A percentile compares a stretch with the other conserved stretches of the same genome.
Evolutionary conservation across 2,797 vertebrate genomes (phyloP).

Genomic region (Dallia pectoralis): DNA sequence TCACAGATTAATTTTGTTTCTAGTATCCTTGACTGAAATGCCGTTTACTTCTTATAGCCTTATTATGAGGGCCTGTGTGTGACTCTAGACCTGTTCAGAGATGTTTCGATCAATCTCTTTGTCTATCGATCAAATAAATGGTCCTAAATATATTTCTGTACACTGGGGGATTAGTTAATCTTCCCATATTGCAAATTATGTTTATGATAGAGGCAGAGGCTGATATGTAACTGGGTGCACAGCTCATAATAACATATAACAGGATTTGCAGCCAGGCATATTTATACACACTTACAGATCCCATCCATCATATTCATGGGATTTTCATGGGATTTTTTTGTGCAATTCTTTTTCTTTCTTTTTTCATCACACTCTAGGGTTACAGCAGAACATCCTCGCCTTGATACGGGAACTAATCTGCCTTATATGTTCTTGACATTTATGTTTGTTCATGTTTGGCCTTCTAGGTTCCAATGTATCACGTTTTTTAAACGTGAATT

Average conservation of each 20-base stretch:
- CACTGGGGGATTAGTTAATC: constrained; percentile 37
- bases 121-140: constrained; percentile 37
- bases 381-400: neutral
- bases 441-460: neutral
- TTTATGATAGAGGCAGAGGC: constrained; percentile 8
- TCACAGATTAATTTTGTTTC: neutral
- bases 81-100: neutral
- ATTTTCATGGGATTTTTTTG: neutral
- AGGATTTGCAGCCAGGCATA: neutral
- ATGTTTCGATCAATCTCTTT: neutral
- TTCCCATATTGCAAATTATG: constrained; percentile 45
- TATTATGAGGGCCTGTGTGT: neutral
- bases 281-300: neutral
- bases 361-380: neutral
- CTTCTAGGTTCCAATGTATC: neutral
- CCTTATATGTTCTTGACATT: neutral
- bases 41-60: neutral
- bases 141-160: constrained; percentile 49
- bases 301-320: neutral
- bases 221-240: neutral
- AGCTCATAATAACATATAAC: neutral
- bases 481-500: neutral
- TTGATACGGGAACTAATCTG: neutral
- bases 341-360: neutral
- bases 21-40: neutral